Percentiles rank a stretch among this genome's conserved stretches.
These are phyloP conservation scores for Calcarius lapponicus DNA, from an alignment of 2,797 vertebrate genomes.

Conservation along the genomic window DNA sequence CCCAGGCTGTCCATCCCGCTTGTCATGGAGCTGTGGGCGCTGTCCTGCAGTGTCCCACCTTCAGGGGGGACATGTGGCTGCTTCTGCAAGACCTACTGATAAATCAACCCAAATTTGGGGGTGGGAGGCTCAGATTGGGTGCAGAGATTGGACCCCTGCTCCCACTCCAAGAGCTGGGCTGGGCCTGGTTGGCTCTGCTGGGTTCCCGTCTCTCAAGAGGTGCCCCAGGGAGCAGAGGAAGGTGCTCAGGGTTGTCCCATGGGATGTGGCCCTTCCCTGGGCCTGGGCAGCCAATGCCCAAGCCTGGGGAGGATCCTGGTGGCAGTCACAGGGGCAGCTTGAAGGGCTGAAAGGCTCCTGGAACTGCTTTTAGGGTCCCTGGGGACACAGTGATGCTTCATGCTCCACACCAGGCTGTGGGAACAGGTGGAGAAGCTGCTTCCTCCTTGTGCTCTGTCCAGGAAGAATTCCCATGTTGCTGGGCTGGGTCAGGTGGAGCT, in stretches of 20 bases:
- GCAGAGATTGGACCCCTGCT: not conserved
- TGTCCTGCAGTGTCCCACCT: fast-evolving
- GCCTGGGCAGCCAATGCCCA: not conserved
- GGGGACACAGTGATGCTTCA: fast-evolving
- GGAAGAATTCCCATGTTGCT: not conserved
- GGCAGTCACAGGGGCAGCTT: not conserved
- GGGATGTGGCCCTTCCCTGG: not conserved
- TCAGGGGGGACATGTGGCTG: not conserved
- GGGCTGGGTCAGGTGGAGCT: not conserved
- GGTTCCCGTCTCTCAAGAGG: not conserved
- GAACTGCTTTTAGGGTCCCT: not conserved
- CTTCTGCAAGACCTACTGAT: not conserved
- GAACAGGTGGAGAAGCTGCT: not conserved
- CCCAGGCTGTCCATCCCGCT: fast-evolving
- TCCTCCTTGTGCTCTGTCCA: fast-evolving
- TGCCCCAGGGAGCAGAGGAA: not conserved
- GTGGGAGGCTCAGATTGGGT: not conserved
- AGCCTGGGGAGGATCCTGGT: not conserved
- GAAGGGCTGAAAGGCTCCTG: not conserved
- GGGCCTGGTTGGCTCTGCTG: not conserved
- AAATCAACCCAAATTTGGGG: not conserved
- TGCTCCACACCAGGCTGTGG: not conserved
- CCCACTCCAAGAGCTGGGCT: fast-evolving
- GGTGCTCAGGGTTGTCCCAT: not conserved
- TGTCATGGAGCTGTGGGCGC: fast-evolving